Conservation (phyloP, 1,140 invertebrate species). For the Coenobita brevimanus region DNA sequence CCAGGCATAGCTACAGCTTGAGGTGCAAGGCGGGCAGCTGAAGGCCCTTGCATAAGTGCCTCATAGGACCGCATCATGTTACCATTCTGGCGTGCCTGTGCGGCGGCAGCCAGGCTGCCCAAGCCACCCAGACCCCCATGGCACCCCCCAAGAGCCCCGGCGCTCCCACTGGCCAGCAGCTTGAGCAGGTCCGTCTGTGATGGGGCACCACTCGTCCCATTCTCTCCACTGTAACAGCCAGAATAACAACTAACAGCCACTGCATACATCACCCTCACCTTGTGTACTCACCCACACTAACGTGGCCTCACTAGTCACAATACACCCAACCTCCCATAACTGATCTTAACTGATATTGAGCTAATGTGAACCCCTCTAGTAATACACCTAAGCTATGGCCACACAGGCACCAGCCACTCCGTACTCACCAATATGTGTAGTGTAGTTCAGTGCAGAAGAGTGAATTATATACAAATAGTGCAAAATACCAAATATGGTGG, state of each 20-base stretch:
- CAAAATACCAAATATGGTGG: constrained; percentile 65
- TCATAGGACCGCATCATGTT: constrained; percentile 68
- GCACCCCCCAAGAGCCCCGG: constrained; percentile 59
- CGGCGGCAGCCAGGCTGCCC: constrained; percentile 62
- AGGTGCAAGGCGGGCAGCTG: constrained; percentile 59
- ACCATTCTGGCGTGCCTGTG: constrained; percentile 69
- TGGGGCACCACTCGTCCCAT: constrained; percentile 68
- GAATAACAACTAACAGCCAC: constrained; percentile 67
- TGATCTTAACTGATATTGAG: background rate
- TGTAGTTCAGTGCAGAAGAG: constrained; percentile 60
- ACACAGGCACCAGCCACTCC: constrained; percentile 40
- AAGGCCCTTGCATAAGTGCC: constrained; percentile 66
- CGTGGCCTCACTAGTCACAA: too few species aligned
- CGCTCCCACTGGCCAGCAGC: constrained; percentile 64
- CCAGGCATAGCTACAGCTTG: constrained; percentile 67
- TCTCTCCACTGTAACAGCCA: constrained; percentile 70
- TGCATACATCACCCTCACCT: constrained; percentile 46
- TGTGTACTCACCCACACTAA: constrained; percentile 41
- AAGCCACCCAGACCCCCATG: constrained; percentile 66
- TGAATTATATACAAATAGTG: constrained; percentile 68
- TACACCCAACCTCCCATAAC: background rate
- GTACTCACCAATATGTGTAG: constrained; percentile 60
- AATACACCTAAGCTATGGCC: background rate
- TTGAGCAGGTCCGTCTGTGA: constrained; percentile 70
- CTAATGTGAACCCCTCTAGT: background rate